Evolutionary conservation across 2,888 invertebrate species (phyloP).

Genomic region (Apotomis betuletana): DNA sequence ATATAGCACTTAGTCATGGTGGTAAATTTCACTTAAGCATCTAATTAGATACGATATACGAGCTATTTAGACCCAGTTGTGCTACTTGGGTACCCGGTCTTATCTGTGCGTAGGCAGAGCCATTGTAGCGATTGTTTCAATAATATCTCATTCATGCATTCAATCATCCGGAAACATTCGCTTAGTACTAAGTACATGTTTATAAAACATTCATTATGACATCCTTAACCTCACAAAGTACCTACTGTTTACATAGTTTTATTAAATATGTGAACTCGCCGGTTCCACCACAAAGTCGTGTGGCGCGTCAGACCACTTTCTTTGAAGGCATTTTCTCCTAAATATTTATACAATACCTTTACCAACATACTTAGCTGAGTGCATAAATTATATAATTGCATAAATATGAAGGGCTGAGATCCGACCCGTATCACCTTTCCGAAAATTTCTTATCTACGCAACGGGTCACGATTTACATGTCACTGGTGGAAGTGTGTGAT

Average conservation of each 20-base stretch:
- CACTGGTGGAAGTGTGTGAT: constrained; percentile 1
- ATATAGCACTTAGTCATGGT: no score
- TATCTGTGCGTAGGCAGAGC: constrained; percentile 20
- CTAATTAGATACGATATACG: no score
- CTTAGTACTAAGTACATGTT: constrained; percentile 18
- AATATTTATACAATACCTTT: constrained; percentile 38
- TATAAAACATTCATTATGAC: constrained; percentile 25
- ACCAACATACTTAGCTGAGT: constrained; percentile 15
- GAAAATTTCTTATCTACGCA: constrained; percentile 17
- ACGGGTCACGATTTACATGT: constrained; percentile 28
- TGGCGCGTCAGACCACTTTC: constrained; percentile 28
- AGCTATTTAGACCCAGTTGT: no score
- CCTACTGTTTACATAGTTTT: constrained; percentile 19
- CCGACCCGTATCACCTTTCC: constrained; percentile 30
- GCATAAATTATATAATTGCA: constrained; percentile 32
- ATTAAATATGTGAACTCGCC: constrained; percentile 16
- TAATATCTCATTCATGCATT: constrained; percentile 18
- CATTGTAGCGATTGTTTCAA: constrained; percentile 12
- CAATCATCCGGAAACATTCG: constrained; percentile 22
- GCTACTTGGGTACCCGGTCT: no score
- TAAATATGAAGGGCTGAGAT: constrained; percentile 35
- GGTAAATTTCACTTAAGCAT: no score
- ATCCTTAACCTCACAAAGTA: constrained; percentile 5
- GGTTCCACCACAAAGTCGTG: constrained; percentile 22
- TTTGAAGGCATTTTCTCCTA: constrained; percentile 32